Percentiles rank a stretch among this genome's conserved stretches.
Conservation (phyloP, 2,113 vertebrate genomes). For the Ictalurus punctatus region DNA sequence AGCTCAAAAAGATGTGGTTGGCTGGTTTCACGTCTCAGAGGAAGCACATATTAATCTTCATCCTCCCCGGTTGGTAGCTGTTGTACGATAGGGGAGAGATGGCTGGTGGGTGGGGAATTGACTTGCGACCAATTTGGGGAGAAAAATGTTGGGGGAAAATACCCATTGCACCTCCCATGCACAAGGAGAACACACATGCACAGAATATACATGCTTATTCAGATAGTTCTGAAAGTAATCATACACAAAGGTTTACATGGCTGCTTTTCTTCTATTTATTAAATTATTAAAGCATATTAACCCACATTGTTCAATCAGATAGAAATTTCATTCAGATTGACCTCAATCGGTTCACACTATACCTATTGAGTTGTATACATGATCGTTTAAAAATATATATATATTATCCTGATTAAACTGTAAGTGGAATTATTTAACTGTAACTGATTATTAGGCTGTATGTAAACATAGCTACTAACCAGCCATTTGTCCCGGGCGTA, state of each 20-base stretch:
- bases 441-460: neutral
- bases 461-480: slow-evolving; percentile 69
- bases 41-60: neutral
- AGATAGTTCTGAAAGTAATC: neutral
- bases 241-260: neutral
- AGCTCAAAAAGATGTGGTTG: neutral
- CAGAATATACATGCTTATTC: neutral
- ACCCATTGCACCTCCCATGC: neutral
- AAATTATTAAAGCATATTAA: neutral
- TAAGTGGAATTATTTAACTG: neutral
- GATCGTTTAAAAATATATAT: too few relatives aligned
- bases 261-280: neutral
- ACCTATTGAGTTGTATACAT: neutral
- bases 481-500: slow-evolving; percentile 98
- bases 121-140: neutral
- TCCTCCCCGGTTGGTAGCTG: neutral
- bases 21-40: neutral
- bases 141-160: neutral
- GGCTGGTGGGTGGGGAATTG: neutral
- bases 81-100: neutral
- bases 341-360: neutral
- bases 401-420: neutral
- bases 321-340: neutral
- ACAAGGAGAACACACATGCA: neutral
- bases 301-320: neutral